Evolutionary conservation across 2,888 invertebrate genomes (phyloP).

Genomic region (Odontocolon sp.): DNA sequence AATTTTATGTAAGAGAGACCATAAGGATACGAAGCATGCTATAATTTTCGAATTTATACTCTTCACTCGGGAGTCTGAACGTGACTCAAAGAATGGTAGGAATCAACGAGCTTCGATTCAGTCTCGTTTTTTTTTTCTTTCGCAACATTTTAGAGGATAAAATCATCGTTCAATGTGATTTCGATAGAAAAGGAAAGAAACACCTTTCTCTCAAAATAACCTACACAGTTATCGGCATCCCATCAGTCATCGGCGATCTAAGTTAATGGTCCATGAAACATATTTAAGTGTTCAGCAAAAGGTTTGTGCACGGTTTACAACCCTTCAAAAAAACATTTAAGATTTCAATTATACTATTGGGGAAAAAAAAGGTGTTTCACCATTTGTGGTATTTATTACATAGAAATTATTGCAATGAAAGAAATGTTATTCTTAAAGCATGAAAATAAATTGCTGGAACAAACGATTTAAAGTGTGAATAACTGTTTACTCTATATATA

Average conservation of each 20-base stretch:
- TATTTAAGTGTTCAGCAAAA: too few species aligned
- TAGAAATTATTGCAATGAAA: too few species aligned
- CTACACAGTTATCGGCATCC: too few species aligned
- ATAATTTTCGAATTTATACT: constrained; percentile 60
- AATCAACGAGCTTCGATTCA: constrained; percentile 8
- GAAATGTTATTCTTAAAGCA: too few species aligned
- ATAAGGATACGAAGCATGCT: constrained; percentile 9
- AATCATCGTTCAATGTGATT: neutral
- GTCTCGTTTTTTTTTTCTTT: constrained; percentile 8
- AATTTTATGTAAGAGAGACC: constrained; percentile 44
- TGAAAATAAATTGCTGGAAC: constrained; percentile 6
- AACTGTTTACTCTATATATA: too few species aligned
- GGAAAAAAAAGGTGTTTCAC: too few species aligned
- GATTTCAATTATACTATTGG: too few species aligned
- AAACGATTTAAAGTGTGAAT: constrained; percentile 11
- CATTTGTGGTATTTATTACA: too few species aligned
- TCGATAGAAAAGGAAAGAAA: neutral
- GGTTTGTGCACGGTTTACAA: too few species aligned
- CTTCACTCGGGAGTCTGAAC: constrained; percentile 29
- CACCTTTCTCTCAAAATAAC: constrained; percentile 10
- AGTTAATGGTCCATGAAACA: too few species aligned
- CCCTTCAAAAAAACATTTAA: too few species aligned
- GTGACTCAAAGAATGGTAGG: constrained; percentile 28
- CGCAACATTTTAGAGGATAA: constrained; percentile 6
- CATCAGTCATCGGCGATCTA: too few species aligned